Conservation (phyloP, 2,113 vertebrate genomes). For the Poecilia latipinna region DNA sequence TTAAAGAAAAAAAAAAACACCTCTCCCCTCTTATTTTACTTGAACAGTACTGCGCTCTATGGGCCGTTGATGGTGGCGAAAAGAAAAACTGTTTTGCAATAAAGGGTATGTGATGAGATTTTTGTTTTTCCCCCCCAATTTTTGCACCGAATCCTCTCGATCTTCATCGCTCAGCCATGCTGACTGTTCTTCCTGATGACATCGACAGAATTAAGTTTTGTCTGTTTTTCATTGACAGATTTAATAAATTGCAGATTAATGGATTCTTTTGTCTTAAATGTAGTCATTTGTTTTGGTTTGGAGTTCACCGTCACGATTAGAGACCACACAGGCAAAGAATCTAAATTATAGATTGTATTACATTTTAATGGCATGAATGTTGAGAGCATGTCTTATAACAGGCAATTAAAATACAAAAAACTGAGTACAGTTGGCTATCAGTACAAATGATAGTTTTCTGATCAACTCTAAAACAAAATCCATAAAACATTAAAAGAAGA, state of each 20-base stretch:
- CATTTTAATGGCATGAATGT: conserved; percentile 31
- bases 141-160: conserved; percentile 77
- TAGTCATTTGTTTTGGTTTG: conserved; percentile 9
- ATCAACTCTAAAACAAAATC: neutral
- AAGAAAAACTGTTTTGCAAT: conserved; percentile 78
- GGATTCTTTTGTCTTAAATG: conserved; percentile 34
- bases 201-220: conserved; percentile 73
- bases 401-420: conserved; percentile 16
- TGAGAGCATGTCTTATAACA: neutral
- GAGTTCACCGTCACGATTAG: neutral
- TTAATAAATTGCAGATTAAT: conserved; percentile 84
- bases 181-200: conserved; percentile 84
- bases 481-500: neutral
- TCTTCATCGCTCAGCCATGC: conserved; percentile 78
- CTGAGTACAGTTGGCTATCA: conserved; percentile 7
- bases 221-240: conserved; percentile 84
- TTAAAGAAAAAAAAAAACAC: conserved; percentile 59
- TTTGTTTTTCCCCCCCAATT: conserved; percentile 7
- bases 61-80: conserved; percentile 77
- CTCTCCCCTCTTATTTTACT: conserved; percentile 71
- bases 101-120: conserved; percentile 74
- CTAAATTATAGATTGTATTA: conserved; percentile 1
- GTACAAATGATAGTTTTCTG: neutral
- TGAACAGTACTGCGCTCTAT: conserved; percentile 84
- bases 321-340: neutral